phyloP scores from a whole-genome alignment of 53 echinoderm and acorn worm species.

The Patiria pectinifera region DNA sequence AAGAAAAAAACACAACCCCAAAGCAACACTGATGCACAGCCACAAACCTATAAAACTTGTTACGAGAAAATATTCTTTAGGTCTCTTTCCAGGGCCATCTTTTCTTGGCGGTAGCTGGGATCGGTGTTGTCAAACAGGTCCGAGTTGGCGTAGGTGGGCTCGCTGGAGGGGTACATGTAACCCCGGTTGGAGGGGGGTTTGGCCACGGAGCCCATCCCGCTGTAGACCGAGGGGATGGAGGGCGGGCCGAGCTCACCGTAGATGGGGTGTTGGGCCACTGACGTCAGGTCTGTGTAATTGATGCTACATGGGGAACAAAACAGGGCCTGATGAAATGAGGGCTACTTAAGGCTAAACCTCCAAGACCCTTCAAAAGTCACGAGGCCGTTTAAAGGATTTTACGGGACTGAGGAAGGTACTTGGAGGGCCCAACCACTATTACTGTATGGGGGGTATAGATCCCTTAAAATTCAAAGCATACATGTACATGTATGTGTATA shows the following conservation, averaged over 20 bases:
- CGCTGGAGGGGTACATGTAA: constrained; percentile 16
- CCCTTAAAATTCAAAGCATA: no score
- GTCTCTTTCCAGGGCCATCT: constrained; percentile 43
- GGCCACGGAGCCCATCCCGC: background rate
- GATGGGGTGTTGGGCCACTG: background rate
- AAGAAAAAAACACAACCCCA: background rate
- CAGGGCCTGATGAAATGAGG: background rate
- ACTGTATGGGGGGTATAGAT: no score
- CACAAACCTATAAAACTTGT: constrained; percentile 8
- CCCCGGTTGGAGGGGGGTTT: constrained; percentile 5
- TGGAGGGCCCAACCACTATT: no score
- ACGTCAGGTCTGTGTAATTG: background rate
- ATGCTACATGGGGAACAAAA: constrained; percentile 17
- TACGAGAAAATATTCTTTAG: constrained; percentile 51
- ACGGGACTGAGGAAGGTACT: no score
- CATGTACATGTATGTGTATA: no score
- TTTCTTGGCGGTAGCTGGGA: constrained; percentile 24
- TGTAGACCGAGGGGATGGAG: background rate
- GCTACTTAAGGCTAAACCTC: background rate
- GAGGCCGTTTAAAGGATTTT: no score
- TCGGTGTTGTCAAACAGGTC: constrained; percentile 24
- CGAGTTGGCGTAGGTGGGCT: constrained; percentile 42
- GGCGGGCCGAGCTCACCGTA: constrained; percentile 20
- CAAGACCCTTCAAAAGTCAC: no score
- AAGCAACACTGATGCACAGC: background rate